These are phyloP conservation scores for Hylaeus volcanicus DNA, from an alignment of 1,140 invertebrate genomes.

Conservation along the genomic window DNA sequence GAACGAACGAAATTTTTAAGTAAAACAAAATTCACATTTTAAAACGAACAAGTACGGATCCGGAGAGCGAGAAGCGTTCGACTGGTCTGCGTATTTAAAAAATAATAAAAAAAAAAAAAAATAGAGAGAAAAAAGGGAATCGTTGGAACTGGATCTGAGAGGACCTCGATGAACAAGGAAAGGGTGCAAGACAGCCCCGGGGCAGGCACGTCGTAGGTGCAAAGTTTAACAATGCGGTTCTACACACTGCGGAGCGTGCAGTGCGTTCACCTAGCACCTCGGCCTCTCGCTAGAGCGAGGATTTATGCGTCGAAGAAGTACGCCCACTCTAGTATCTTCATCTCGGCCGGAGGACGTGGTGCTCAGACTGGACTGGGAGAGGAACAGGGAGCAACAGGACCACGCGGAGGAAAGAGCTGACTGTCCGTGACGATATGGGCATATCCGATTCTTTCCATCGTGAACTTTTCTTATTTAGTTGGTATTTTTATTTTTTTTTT, in stretches of 20 bases:
- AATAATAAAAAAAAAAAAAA: no score
- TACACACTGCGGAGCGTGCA: slow-evolving; percentile 49
- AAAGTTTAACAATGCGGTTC: slow-evolving; percentile 63
- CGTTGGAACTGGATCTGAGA: background rate
- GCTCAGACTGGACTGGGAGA: slow-evolving; percentile 32
- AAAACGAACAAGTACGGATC: no score
- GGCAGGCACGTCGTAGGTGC: slow-evolving; percentile 55
- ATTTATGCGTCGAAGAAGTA: slow-evolving; percentile 72
- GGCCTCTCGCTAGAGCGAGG: slow-evolving; percentile 69
- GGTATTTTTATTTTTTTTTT: no score
- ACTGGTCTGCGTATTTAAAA: no score
- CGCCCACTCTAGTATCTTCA: slow-evolving; percentile 77
- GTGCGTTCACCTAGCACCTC: slow-evolving; percentile 72
- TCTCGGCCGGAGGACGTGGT: slow-evolving; percentile 67
- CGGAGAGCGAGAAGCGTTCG: no score
- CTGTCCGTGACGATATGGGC: slow-evolving; percentile 15
- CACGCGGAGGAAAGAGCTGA: slow-evolving; percentile 21
- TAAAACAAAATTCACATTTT: no score
- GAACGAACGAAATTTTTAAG: no score
- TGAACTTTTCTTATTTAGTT: background rate
- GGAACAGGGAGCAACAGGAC: slow-evolving; percentile 16
- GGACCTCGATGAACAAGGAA: slow-evolving; percentile 5
- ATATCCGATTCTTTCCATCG: background rate
- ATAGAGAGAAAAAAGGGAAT: no score
- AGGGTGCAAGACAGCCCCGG: slow-evolving; percentile 35